These are phyloP conservation scores for Dolichallabes microphthalmus DNA, from an alignment of 2,113 vertebrate genomes.

Conservation along the genomic window DNA sequence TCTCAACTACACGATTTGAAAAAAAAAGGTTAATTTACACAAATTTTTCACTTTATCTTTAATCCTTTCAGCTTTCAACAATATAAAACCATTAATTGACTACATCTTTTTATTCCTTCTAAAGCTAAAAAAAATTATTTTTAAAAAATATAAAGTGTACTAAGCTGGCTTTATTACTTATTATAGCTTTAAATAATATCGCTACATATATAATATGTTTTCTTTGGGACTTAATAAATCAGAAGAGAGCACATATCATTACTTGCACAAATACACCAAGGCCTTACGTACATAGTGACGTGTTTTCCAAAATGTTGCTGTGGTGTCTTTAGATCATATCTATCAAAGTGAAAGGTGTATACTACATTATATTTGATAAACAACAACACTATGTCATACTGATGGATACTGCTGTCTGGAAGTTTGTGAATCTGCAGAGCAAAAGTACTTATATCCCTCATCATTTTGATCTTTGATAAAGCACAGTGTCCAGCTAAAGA, in stretches of 20 bases:
- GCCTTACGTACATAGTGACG: constrained; percentile 21
- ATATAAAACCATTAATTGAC: neutral
- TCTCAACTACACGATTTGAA: too few species aligned
- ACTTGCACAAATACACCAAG: neutral
- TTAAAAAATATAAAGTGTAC: neutral
- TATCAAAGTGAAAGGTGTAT: constrained; percentile 70
- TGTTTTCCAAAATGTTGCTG: constrained; percentile 8
- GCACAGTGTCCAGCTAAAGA: constrained; percentile 25
- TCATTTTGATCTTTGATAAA: constrained; percentile 41
- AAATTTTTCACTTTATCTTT: neutral
- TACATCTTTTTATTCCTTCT: neutral
- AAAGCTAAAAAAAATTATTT: too few species aligned
- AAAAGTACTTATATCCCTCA: constrained; percentile 51
- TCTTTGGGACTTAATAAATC: neutral
- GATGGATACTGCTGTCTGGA: constrained; percentile 65
- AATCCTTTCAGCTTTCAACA: neutral
- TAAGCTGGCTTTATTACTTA: neutral
- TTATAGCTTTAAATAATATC: neutral
- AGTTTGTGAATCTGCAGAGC: constrained; percentile 48
- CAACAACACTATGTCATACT: constrained; percentile 20
- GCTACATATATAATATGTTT: too few species aligned
- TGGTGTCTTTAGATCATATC: constrained; percentile 50
- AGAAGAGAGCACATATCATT: neutral
- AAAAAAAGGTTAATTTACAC: neutral
- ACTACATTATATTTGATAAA: constrained; percentile 41